These are phyloP conservation scores for Barypeithes pellucidus DNA, from an alignment of 2,888 invertebrate genomes.

Conservation along the genomic window DNA sequence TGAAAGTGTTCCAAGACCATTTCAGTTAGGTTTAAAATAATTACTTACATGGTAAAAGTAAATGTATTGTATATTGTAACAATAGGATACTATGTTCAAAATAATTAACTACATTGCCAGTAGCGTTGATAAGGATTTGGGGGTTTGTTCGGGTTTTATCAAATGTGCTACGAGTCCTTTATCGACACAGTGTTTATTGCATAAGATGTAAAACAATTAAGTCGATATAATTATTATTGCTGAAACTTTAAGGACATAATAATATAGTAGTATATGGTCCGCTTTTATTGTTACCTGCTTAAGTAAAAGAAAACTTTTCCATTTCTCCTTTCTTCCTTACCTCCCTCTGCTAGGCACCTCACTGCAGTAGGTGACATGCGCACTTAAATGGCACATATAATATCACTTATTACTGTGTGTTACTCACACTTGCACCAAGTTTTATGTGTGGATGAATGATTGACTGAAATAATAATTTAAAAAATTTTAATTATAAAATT, in stretches of 20 bases:
- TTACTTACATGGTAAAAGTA: too few relatives aligned
- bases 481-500: constrained; percentile 2
- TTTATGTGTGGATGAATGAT: constrained; percentile 68
- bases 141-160: too few relatives aligned
- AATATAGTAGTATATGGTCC: neutral
- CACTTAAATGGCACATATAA: constrained; percentile 70
- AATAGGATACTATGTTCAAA: too few relatives aligned
- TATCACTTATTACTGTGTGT: constrained; percentile 69
- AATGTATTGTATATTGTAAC: too few relatives aligned
- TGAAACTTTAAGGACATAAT: neutral
- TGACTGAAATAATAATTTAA: constrained; percentile 54
- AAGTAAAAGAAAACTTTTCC: constrained; percentile 37
- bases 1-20: too few relatives aligned
- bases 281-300: constrained; percentile 1
- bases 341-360: constrained; percentile 67
- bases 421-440: constrained; percentile 69
- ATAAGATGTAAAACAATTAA: too few relatives aligned
- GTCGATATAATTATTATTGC: neutral
- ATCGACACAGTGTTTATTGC: too few relatives aligned
- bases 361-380: constrained; percentile 72
- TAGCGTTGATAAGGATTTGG: too few relatives aligned
- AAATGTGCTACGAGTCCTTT: too few relatives aligned
- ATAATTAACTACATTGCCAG: too few relatives aligned
- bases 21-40: too few relatives aligned
- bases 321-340: constrained; percentile 49